Evolutionary conservation across 2,113 vertebrate species (phyloP).

Genomic region (Sturnus vulgaris): DNA sequence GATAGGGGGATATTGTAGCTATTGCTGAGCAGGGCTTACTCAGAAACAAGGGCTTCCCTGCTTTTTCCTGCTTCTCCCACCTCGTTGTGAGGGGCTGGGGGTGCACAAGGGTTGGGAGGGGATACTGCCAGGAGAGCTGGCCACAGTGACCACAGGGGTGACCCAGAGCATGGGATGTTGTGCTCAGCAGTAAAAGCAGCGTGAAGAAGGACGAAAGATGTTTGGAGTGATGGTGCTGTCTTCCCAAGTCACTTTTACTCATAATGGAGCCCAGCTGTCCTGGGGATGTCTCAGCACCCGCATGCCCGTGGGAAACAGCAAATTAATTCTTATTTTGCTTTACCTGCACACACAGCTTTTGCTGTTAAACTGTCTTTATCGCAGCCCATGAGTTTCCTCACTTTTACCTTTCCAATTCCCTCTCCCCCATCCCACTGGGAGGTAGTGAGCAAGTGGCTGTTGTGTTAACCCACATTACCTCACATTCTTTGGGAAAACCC

Average conservation of each 20-base stretch:
- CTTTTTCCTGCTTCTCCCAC: not conserved
- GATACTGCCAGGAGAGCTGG: not conserved
- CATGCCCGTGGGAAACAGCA: rapidly evolving
- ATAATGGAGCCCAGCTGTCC: not conserved
- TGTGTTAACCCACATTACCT: not conserved
- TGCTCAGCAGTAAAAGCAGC: not conserved
- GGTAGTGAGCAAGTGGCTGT: rapidly evolving
- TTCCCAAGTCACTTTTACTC: rapidly evolving
- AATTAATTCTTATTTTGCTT: not conserved
- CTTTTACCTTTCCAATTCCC: not conserved
- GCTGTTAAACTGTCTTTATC: not conserved
- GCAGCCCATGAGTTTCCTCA: not conserved
- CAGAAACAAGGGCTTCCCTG: not conserved
- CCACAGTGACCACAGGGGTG: not conserved
- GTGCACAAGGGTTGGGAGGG: not conserved
- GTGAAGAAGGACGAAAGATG: not conserved
- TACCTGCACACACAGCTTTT: not conserved
- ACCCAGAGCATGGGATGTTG: not conserved
- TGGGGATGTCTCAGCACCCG: not conserved
- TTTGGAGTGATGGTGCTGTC: rapidly evolving
- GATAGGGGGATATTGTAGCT: not conserved
- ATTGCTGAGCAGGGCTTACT: not conserved
- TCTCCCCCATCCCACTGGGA: rapidly evolving
- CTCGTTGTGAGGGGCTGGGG: not conserved
- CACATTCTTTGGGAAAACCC: not conserved